Percentiles rank a stretch among this genome's conserved stretches.
phyloP scores from a whole-genome alignment of 1,140 invertebrate genomes.

The Drosophila setifemur region DNA sequence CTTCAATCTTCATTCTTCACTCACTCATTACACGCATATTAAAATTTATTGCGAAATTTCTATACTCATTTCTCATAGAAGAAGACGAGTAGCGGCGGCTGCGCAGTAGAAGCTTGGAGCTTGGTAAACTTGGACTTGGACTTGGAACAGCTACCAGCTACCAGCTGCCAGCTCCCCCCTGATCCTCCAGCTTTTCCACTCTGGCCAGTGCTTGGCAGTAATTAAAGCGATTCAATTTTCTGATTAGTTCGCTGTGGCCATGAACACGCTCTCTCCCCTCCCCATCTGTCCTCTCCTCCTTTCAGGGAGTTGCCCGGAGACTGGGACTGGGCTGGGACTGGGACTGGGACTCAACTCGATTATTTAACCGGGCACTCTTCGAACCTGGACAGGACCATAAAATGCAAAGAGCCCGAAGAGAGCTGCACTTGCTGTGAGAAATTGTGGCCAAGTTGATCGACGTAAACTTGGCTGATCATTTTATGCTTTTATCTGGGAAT shows the following conservation, averaged over 20 bases:
- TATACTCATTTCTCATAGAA: slow-evolving; percentile 77
- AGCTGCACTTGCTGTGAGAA: slow-evolving; percentile 53
- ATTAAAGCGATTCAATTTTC: slow-evolving; percentile 82
- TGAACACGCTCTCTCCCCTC: slow-evolving; percentile 50
- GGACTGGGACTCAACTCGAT: not conserved
- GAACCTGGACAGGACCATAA: slow-evolving; percentile 53
- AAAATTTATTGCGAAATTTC: slow-evolving; percentile 80
- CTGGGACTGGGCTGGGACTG: not conserved
- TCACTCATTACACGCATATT: slow-evolving; percentile 79
- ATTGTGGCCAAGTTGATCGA: slow-evolving; percentile 20
- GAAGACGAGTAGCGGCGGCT: slow-evolving; percentile 60
- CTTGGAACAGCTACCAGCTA: no score
- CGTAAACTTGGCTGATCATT: not conserved
- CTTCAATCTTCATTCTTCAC: slow-evolving; percentile 73
- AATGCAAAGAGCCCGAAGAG: slow-evolving; percentile 61
- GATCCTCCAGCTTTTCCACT: slow-evolving; percentile 28
- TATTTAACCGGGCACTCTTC: not conserved
- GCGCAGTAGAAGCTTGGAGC: slow-evolving; percentile 12
- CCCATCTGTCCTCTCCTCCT: not conserved
- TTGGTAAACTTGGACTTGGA: no score
- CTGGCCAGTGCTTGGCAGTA: slow-evolving; percentile 77
- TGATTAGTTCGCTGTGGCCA: slow-evolving; percentile 79
- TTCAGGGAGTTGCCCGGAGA: slow-evolving; percentile 8
- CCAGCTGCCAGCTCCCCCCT: slow-evolving; percentile 13
- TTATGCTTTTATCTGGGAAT: slow-evolving; percentile 4